These are phyloP conservation scores for Florisuga fusca DNA, from an alignment of 2,797 vertebrate species.

Conservation along the genomic window DNA sequence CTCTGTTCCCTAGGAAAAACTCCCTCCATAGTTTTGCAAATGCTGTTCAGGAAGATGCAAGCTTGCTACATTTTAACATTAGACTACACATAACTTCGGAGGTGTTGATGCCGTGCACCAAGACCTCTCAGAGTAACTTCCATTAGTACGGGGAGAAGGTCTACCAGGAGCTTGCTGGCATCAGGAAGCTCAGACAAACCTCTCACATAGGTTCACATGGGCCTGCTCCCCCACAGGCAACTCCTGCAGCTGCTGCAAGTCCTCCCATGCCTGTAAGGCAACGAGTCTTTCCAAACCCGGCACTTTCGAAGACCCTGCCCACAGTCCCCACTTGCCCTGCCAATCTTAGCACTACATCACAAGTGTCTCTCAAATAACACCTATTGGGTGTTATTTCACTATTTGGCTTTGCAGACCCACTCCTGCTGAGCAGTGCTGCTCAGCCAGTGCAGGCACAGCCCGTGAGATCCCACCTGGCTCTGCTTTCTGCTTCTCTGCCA, in stretches of 20 bases:
- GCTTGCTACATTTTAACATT: neutral
- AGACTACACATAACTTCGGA: neutral
- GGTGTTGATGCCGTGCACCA: rapidly evolving
- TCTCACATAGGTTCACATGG: neutral
- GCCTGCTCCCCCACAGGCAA: neutral
- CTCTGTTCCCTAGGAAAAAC: neutral
- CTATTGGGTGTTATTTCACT: neutral
- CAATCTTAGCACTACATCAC: neutral
- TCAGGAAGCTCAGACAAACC: neutral
- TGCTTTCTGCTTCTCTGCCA: neutral
- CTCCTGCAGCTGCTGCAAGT: neutral
- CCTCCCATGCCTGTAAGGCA: neutral
- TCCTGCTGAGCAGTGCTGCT: neutral
- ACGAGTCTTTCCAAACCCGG: neutral
- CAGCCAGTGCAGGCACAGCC: neutral
- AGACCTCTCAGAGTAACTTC: neutral
- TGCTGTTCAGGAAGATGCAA: neutral
- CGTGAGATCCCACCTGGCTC: neutral
- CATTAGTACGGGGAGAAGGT: neutral
- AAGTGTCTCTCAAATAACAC: neutral
- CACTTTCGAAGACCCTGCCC: neutral
- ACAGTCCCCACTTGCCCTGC: rapidly evolving
- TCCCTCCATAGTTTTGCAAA: neutral
- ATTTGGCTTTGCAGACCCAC: neutral
- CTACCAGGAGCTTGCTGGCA: rapidly evolving